phyloP scores from a whole-genome alignment of 1,140 invertebrate species.

The Tetragnatha versicolor region DNA sequence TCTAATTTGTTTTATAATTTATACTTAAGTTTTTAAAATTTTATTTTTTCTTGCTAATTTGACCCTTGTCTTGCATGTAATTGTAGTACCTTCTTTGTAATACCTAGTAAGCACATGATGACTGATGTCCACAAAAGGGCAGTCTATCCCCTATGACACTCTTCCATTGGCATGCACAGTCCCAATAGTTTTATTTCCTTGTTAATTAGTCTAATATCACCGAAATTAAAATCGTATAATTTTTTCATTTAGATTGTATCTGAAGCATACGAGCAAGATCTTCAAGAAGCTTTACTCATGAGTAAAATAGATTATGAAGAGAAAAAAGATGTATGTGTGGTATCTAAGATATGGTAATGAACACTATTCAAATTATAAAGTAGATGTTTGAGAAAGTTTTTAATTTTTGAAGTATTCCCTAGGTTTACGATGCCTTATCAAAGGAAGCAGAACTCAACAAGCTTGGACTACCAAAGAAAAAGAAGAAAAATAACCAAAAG shows the following conservation, averaged over 20 bases:
- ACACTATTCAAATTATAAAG: no score
- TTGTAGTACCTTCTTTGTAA: no score
- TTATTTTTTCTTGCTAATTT: neutral
- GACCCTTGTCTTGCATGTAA: neutral
- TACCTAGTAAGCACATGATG: no score
- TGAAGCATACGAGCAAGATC: constrained; percentile 72
- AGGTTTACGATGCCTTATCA: constrained; percentile 60
- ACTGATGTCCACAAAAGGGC: no score
- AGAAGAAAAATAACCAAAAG: constrained; percentile 70
- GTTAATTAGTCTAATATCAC: no score
- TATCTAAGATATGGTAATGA: no score
- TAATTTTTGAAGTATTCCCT: no score
- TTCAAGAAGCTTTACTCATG: constrained; percentile 73
- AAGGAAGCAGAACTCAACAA: constrained; percentile 53
- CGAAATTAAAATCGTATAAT: constrained; percentile 2
- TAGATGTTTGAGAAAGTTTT: no score
- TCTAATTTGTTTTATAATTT: neutral
- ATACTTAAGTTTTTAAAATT: constrained; percentile 2
- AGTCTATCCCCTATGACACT: no score
- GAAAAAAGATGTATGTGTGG: constrained; percentile 67
- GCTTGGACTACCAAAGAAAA: constrained; percentile 47
- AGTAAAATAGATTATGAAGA: constrained; percentile 76
- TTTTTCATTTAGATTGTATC: constrained; percentile 67
- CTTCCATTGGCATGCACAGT: no score
- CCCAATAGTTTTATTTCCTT: no score